phyloP scores from a whole-genome alignment of 2,888 invertebrate genomes.

The Chymomyza fuscimana region DNA sequence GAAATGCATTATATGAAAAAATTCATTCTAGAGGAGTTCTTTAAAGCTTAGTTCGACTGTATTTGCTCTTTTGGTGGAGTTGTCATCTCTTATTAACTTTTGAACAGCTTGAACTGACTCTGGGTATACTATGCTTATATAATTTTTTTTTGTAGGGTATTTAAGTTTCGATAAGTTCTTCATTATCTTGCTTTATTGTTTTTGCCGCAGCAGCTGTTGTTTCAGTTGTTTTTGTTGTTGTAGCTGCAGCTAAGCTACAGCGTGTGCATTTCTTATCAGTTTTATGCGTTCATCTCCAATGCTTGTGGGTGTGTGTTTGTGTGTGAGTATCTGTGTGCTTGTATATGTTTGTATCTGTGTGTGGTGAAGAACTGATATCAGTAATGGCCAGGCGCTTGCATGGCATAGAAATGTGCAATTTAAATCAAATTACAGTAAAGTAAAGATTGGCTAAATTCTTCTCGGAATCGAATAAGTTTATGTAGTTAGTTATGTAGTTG shows the following conservation, averaged over 20 bases:
- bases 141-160: background rate
- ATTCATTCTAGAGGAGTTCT: too few species aligned
- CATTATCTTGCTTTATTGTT: background rate
- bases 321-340: background rate
- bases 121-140: too few species aligned
- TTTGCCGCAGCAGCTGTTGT: constrained; percentile 5
- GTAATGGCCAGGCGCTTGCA: constrained; percentile 6
- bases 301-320: background rate
- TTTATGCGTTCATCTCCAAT: constrained; percentile 16
- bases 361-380: background rate
- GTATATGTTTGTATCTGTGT: background rate
- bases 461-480: background rate
- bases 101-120: too few species aligned
- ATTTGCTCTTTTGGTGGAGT: too few species aligned
- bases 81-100: too few species aligned
- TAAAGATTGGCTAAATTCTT: constrained; percentile 1
- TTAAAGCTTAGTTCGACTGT: too few species aligned
- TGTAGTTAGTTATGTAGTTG: background rate
- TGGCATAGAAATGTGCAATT: constrained; percentile 30
- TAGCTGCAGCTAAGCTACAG: background rate
- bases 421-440: constrained; percentile 22
- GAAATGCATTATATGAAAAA: too few species aligned
- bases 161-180: background rate
- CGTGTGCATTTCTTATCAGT: constrained; percentile 38
- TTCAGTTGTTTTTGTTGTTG: background rate